Evolutionary conservation across 1,140 invertebrate species (phyloP).

Genomic region (Orius insidiosus): DNA sequence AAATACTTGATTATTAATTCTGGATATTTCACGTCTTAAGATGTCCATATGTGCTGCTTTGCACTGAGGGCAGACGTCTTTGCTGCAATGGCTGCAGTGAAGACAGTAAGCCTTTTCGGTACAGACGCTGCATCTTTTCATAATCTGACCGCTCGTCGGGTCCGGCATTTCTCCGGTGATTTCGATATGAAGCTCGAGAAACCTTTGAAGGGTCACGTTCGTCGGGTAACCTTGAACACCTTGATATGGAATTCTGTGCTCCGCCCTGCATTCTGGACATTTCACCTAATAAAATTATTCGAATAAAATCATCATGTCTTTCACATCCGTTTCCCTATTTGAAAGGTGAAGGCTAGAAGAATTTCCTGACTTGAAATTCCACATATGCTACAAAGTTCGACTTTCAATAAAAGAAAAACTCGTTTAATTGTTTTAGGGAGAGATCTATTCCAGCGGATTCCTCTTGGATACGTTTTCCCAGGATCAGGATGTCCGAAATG

Average conservation of each 20-base stretch:
- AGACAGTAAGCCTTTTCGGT: conserved; percentile 85
- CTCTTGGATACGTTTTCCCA: too few relatives aligned
- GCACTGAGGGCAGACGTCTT: conserved; percentile 79
- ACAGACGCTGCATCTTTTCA: conserved; percentile 78
- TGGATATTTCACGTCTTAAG: conserved; percentile 74
- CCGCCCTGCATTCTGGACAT: conserved; percentile 96
- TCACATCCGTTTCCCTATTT: too few relatives aligned
- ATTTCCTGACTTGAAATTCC: background rate
- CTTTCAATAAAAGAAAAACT: too few relatives aligned
- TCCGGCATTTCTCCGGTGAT: conserved; percentile 81
- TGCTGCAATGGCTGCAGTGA: conserved; percentile 83
- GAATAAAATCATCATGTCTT: too few relatives aligned
- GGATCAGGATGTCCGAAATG: too few relatives aligned
- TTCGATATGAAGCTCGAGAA: conserved; percentile 86
- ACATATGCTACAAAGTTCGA: background rate
- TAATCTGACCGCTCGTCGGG: conserved; percentile 61
- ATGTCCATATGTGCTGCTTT: conserved; percentile 92
- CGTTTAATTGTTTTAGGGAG: too few relatives aligned
- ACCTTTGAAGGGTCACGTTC: conserved; percentile 88
- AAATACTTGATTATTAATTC: conserved; percentile 77
- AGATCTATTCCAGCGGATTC: too few relatives aligned
- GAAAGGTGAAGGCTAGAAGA: background rate
- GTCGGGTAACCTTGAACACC: conserved; percentile 90
- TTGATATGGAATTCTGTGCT: conserved; percentile 92
- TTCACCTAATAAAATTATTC: conserved; percentile 49